Conservation (phyloP, 92 coral and sea anemone genomes). For the Muricea muricata region DNA sequence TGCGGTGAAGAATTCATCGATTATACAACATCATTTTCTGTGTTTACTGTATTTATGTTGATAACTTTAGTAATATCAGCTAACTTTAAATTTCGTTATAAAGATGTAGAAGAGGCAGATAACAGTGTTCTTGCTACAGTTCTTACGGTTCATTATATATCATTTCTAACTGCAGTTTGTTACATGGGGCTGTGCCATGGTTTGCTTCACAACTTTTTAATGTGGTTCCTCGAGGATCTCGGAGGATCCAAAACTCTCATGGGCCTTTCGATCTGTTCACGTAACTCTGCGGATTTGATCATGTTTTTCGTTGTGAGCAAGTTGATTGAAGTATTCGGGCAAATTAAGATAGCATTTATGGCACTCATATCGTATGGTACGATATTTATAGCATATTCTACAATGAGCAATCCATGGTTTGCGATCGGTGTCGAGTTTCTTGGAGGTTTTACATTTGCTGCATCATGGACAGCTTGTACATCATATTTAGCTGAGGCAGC, state of each 20-base stretch:
- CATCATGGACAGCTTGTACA: slow-evolving; percentile 98
- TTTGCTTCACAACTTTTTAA: slow-evolving; percentile 91
- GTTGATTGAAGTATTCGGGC: slow-evolving; percentile 86
- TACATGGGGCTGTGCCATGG: slow-evolving; percentile 96
- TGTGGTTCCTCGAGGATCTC: slow-evolving; percentile 96
- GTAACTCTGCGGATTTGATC: slow-evolving; percentile 80
- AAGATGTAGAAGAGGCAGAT: slow-evolving; percentile 59
- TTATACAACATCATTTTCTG: slow-evolving; percentile 93
- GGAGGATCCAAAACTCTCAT: slow-evolving; percentile 94
- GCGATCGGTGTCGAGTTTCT: slow-evolving; percentile 87
- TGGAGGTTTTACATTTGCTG: slow-evolving; percentile 90
- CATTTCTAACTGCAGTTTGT: slow-evolving; percentile 91
- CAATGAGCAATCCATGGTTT: slow-evolving; percentile 88
- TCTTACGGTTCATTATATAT: slow-evolving; percentile 88
- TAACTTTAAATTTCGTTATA: slow-evolving; percentile 86
- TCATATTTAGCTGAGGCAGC: slow-evolving; percentile 98
- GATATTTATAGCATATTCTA: slow-evolving; percentile 80
- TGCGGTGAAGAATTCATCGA: slow-evolving; percentile 93
- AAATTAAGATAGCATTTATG: slow-evolving; percentile 78
- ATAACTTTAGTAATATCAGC: slow-evolving; percentile 81
- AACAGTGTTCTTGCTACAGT: slow-evolving; percentile 74
- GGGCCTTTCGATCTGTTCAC: slow-evolving; percentile 90
- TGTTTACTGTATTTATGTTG: slow-evolving; percentile 79
- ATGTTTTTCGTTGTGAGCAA: slow-evolving; percentile 91
- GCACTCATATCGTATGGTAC: slow-evolving; percentile 81